A percentile compares a stretch with the other conserved stretches of the same genome.
Conservation (phyloP, 2,888 invertebrate genomes). For the Ashinkailepas kermadecensis region DNA sequence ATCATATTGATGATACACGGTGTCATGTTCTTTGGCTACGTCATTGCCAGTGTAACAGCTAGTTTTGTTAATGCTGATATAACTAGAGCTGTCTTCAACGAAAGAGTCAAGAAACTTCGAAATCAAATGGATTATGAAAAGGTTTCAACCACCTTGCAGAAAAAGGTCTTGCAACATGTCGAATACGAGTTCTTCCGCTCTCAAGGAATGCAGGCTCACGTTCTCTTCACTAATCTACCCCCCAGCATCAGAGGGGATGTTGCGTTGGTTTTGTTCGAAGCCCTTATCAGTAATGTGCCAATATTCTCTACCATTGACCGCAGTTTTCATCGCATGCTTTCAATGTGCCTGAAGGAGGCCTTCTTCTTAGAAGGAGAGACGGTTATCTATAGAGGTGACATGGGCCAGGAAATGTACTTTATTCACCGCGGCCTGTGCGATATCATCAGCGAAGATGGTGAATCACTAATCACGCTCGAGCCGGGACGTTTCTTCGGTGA, state of each 20-base stretch:
- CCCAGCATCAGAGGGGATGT: slow-evolving; percentile 12
- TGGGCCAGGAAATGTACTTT: slow-evolving; percentile 1
- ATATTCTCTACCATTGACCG: not conserved
- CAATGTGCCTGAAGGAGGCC: not conserved
- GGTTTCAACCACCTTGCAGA: not conserved
- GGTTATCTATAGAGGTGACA: not conserved
- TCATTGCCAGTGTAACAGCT: slow-evolving; percentile 10
- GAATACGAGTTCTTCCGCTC: slow-evolving; percentile 2
- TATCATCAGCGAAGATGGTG: not conserved
- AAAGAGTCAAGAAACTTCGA: not conserved
- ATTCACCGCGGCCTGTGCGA: not conserved
- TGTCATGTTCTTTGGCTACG: not conserved
- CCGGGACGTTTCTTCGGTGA: slow-evolving; percentile 11
- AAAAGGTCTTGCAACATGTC: not conserved
- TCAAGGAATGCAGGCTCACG: not conserved
- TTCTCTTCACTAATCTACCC: not conserved
- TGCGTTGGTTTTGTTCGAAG: not conserved
- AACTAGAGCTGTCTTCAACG: not conserved
- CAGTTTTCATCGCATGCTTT: slow-evolving; percentile 1
- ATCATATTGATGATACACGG: not conserved
- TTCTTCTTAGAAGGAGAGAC: not conserved
- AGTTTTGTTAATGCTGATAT: not conserved
- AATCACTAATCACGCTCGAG: not conserved
- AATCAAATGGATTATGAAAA: not conserved
- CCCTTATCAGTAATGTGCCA: not conserved